Evolutionary conservation across 2,797 vertebrate species (phyloP).

Genomic region (Spea hammondii): DNA sequence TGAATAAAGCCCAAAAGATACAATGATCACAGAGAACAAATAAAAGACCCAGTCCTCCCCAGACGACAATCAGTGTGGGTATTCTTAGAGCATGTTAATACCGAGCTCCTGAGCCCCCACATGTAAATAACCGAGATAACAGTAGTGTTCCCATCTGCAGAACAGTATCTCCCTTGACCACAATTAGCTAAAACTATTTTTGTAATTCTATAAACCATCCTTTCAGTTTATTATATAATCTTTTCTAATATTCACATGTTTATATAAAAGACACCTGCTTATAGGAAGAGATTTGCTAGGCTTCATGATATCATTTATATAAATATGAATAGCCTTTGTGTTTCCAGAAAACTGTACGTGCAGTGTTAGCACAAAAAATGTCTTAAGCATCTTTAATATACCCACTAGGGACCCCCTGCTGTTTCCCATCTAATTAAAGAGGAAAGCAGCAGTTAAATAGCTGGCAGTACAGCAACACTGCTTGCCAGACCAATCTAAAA

Average conservation of each 20-base stretch:
- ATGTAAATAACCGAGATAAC: too few relatives aligned
- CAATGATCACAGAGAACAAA: neutral
- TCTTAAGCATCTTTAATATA: conserved; percentile 31
- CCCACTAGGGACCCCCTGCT: conserved; percentile 30
- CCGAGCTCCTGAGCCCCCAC: too few relatives aligned
- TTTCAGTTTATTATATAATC: neutral
- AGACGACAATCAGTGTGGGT: too few relatives aligned
- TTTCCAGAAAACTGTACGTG: neutral
- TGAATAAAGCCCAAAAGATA: neutral
- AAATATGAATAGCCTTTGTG: neutral
- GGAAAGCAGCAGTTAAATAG: conserved; percentile 13
- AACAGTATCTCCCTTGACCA: neutral
- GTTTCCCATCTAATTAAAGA: conserved; percentile 44
- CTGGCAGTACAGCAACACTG: neutral
- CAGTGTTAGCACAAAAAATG: conserved; percentile 24
- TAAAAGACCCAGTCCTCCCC: too few relatives aligned
- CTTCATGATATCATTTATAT: conserved; percentile 28
- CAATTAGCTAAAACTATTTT: neutral
- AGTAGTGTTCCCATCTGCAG: neutral
- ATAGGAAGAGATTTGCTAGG: neutral
- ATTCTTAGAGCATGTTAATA: too few relatives aligned
- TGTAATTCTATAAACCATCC: neutral
- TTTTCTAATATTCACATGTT: neutral
- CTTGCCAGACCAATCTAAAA: conserved; percentile 11
- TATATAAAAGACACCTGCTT: neutral